Evolutionary conservation across 2,113 vertebrate genomes (phyloP).

Genomic region (Apaloderma vittatum): DNA sequence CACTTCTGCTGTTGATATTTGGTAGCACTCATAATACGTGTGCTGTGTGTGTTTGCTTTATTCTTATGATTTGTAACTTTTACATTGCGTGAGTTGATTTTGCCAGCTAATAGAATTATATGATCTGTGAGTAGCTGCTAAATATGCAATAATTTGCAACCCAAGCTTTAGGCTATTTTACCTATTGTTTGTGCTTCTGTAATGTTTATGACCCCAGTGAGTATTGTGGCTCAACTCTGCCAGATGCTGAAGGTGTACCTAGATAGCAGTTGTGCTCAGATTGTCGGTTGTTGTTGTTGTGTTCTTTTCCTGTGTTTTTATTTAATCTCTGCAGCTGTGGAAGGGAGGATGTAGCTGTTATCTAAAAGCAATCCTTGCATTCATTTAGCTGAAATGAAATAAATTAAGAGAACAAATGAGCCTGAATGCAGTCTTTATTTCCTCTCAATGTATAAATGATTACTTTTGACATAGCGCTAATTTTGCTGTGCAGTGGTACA

Average conservation of each 20-base stretch:
- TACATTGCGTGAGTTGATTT: not conserved
- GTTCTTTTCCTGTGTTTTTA: not conserved
- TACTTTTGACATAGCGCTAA: not conserved
- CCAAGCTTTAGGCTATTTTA: not conserved
- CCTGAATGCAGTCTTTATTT: not conserved
- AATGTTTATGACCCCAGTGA: not conserved
- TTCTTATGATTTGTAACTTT: not conserved
- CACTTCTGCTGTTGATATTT: not conserved
- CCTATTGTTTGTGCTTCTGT: not conserved
- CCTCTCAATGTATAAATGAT: not conserved
- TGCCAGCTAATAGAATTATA: not conserved
- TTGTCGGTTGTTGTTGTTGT: not conserved
- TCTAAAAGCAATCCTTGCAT: not conserved
- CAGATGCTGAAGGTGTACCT: not conserved
- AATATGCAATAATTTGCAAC: not conserved
- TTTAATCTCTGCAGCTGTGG: slow-evolving; percentile 2
- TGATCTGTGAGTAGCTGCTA: not conserved
- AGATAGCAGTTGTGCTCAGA: rapidly evolving
- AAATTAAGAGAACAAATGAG: not conserved
- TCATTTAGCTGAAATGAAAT: not conserved
- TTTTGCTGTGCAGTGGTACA: rapidly evolving
- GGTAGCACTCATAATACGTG: rapidly evolving
- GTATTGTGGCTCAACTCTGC: not conserved
- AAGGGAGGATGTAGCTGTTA: not conserved
- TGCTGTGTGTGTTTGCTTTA: not conserved